Conservation (phyloP, 2,113 vertebrate genomes). For the Tyto alba region DNA sequence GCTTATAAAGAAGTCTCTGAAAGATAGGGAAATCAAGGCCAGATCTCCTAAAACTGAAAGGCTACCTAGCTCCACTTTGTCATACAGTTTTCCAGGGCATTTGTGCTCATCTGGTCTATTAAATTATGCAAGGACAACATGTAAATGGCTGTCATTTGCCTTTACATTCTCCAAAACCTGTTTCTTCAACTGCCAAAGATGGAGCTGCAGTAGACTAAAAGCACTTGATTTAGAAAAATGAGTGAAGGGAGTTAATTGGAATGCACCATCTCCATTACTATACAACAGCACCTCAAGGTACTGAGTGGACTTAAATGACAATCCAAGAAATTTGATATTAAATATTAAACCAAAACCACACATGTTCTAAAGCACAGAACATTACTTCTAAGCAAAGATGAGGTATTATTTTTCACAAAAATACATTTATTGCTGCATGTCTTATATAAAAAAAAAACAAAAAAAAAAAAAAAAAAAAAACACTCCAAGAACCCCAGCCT, state of each 20-base stretch:
- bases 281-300: not conserved
- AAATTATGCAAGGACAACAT: accelerated
- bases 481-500: constrained; percentile 3
- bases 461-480: not conserved
- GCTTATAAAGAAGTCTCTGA: not conserved
- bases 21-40: not conserved
- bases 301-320: not conserved
- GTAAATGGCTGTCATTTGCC: not conserved
- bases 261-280: not conserved
- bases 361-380: not conserved
- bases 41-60: not conserved
- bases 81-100: not conserved
- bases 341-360: not conserved
- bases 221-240: not conserved
- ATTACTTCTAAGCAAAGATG: not conserved
- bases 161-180: not conserved
- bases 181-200: not conserved
- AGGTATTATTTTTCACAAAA: constrained; percentile 27
- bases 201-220: not conserved
- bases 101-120: not conserved
- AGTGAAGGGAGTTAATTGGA: not conserved
- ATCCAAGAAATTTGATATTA: not conserved
- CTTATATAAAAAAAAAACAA: not conserved
- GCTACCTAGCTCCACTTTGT: not conserved
- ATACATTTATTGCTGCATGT: not conserved